Evolutionary conservation across 2,797 vertebrate genomes (phyloP), one percentile per base, ranked within the genome.

Genomic region (Esox lucius): DNA sequence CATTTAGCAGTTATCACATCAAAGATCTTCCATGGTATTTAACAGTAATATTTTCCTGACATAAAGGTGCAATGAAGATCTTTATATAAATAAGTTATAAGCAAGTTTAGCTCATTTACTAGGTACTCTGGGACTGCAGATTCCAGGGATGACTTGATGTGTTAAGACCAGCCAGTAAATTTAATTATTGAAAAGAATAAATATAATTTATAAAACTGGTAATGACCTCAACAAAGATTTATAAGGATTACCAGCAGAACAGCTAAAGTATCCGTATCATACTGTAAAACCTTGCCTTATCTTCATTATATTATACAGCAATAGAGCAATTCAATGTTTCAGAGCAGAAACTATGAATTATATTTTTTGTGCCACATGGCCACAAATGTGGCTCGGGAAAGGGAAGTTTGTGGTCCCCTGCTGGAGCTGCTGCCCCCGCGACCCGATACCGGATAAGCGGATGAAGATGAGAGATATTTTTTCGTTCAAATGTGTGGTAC

Each of bases 281-380:
- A 35, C 3, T 31, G 64, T 66, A 19, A 65, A 66, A 13, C 62
- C 13, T 31, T 65, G 15, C 6, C 56, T 61, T 19, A 66, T 66
- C 64, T 66, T 35, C 28, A 35, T 19, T 3, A 12, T 33, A 66
- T 66, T 33, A 26, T 13, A 24, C 12, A 13, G 42, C 64, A 65
- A 28, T 8, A 22, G 46, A 12, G 66, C 56, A 13, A 78, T 33
- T 12, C 69, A 61, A 68, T 64, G 77, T 75, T 80, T 80, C 73
- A 61, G n/a, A 61, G 22, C 9, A 4, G 1, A 59, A 59, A 59
- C 22, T 2, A 24, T 59, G 15, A 51, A 5, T 6, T n/a, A n/a
- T n/a, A n/a, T n/a, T n/a, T n/a, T n/a, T n/a, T n/a, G n/a, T n/a
- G n/a, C n/a, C n/a, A n/a, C n/a, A n/a, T n/a, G n/a, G n/a, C n/a